These are phyloP conservation scores for Troides oblongomaculatus DNA, from an alignment of 2,888 invertebrate species.

Conservation along the genomic window DNA sequence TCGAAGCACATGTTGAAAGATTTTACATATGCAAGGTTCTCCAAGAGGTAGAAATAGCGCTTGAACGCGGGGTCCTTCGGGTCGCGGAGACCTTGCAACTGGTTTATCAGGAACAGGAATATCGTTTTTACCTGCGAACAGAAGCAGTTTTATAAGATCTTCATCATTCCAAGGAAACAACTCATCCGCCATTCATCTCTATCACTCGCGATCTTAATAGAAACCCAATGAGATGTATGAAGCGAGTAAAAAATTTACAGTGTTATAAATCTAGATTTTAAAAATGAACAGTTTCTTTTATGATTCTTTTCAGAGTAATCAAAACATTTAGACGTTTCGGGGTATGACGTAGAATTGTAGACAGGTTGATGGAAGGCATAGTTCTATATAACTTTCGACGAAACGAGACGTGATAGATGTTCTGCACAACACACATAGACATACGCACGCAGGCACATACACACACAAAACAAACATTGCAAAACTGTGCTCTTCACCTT, in stretches of 20 bases:
- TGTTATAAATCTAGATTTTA: background rate
- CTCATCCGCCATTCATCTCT: background rate
- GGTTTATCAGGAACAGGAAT: conserved; percentile 96
- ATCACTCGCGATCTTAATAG: too few relatives aligned
- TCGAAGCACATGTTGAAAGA: conserved; percentile 99
- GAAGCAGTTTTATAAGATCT: background rate
- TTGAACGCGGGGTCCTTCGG: conserved; percentile 98
- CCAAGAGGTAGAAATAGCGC: conserved; percentile 96
- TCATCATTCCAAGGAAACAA: background rate
- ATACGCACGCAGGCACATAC: too few relatives aligned
- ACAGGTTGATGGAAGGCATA: too few relatives aligned
- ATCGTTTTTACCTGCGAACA: conserved; percentile 83
- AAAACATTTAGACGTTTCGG: background rate
- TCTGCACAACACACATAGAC: too few relatives aligned
- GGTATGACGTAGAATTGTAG: too few relatives aligned
- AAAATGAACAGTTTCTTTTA: background rate
- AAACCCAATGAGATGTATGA: background rate
- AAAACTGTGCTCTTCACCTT: too few relatives aligned
- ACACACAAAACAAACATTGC: too few relatives aligned
- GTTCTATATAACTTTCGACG: too few relatives aligned
- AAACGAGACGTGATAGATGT: too few relatives aligned
- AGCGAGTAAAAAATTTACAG: background rate
- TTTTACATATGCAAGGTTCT: conserved; percentile 98
- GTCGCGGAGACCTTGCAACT: conserved; percentile 94
- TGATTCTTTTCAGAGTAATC: background rate